Percentiles rank a stretch among this genome's conserved stretches.
Conservation (phyloP, 37 sponge, comb jelly and placozoan genomes). For the Spongia lamella region DNA sequence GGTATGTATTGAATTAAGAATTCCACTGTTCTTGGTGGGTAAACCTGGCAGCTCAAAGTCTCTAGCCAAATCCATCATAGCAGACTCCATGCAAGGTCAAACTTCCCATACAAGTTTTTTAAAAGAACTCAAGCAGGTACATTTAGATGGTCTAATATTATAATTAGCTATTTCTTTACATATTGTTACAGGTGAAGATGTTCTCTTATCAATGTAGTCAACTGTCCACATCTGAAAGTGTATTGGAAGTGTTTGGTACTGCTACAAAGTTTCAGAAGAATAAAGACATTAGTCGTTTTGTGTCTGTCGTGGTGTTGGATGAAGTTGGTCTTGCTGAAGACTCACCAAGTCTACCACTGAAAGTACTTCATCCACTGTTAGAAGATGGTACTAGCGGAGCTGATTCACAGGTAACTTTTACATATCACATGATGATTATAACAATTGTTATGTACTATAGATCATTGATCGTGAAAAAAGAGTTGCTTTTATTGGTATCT, state of each 20-base stretch:
- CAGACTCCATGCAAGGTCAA: conserved; percentile 76
- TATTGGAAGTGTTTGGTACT: conserved; percentile 44
- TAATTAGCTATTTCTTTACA: too few species aligned
- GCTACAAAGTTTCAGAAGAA: conserved; percentile 31
- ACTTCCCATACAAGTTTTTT: conserved; percentile 57
- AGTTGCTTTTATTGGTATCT: conserved; percentile 90
- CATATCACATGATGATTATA: not conserved
- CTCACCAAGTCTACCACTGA: conserved; percentile 79
- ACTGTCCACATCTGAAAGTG: conserved; percentile 60
- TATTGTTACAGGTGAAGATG: conserved; percentile 34
- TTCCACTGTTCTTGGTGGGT: conserved; percentile 89
- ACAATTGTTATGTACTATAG: conserved; percentile 10
- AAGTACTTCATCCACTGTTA: conserved; percentile 78
- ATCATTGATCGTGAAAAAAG: conserved; percentile 36
- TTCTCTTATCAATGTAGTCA: conserved; percentile 75
- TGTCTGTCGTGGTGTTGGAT: conserved; percentile 76
- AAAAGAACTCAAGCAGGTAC: conserved; percentile 66
- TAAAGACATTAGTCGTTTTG: conserved; percentile 22
- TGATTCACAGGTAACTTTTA: conserved; percentile 4
- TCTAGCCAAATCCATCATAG: conserved; percentile 81
- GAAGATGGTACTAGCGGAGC: conserved; percentile 76
- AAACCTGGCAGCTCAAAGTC: conserved; percentile 95
- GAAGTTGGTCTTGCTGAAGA: conserved; percentile 90
- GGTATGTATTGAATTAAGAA: conserved; percentile 86
- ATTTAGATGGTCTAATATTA: not conserved